A percentile compares a stretch with the other conserved stretches of the same genome.
phyloP scores from a whole-genome alignment of 2,888 invertebrate genomes.

The Lepidochrysops patricia region DNA sequence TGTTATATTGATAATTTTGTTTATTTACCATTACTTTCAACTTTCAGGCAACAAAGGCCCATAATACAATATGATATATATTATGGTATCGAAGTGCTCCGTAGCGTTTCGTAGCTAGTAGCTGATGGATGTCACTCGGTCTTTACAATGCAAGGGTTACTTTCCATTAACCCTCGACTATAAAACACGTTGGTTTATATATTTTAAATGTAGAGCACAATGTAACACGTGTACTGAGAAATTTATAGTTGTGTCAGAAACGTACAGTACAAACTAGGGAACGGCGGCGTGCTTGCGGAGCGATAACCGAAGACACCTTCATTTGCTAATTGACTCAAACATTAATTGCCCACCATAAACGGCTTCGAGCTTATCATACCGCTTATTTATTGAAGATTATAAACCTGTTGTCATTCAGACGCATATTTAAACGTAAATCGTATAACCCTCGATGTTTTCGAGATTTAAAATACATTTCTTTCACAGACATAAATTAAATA shows the following conservation, averaged over 20 bases:
- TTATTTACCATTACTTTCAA: no score
- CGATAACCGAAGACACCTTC: conserved; percentile 20
- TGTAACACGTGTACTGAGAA: no score
- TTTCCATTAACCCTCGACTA: no score
- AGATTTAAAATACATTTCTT: not conserved
- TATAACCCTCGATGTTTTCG: not conserved
- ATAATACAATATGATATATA: no score
- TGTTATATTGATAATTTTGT: no score
- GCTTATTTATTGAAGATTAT: conserved; percentile 2
- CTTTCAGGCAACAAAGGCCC: no score
- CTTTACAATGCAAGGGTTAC: no score
- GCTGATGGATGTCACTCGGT: no score
- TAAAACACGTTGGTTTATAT: no score
- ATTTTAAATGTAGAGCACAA: not conserved
- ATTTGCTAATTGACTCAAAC: conserved; percentile 25
- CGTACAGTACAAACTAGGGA: not conserved
- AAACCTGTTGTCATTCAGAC: not conserved
- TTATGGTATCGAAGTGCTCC: not conserved
- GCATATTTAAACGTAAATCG: not conserved
- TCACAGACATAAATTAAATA: no score
- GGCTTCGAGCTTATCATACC: not conserved
- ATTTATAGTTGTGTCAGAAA: conserved; percentile 13
- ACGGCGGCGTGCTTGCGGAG: conserved; percentile 13
- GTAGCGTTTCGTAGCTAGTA: not conserved
- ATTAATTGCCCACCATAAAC: conserved; percentile 13